These are phyloP conservation scores for Haliaeetus leucogaster DNA, from an alignment of 2,113 vertebrate genomes.

Conservation along the genomic window DNA sequence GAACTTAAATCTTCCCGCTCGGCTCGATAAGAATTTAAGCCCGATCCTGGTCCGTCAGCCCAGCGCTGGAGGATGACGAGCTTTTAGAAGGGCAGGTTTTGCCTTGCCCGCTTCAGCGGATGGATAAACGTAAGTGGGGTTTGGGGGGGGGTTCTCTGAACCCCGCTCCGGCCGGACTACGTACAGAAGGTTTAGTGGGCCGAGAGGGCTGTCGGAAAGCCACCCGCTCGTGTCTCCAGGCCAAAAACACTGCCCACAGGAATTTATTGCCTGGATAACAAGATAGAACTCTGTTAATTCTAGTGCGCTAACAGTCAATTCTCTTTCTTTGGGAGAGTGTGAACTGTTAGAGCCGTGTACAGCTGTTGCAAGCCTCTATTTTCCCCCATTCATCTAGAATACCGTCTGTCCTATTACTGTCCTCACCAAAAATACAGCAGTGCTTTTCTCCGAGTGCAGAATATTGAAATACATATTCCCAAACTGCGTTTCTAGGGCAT, in stretches of 20 bases:
- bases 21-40: accelerated
- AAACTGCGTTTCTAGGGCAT: neutral
- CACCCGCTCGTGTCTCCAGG: neutral
- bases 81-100: neutral
- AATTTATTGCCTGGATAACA: conserved; percentile 36
- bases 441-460: neutral
- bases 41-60: accelerated
- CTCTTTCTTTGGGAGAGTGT: neutral
- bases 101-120: neutral
- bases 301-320: neutral
- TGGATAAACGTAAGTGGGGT: accelerated
- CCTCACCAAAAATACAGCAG: neutral
- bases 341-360: neutral
- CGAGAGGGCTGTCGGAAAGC: neutral
- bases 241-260: neutral
- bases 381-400: neutral
- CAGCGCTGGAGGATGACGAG: neutral
- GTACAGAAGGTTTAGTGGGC: neutral
- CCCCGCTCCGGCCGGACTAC: neutral
- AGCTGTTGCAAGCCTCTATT: neutral
- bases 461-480: neutral
- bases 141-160: neutral
- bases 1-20: neutral
- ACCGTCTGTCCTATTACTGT: neutral
- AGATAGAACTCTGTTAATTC: neutral